These are phyloP conservation scores for Trichogramma dendrolimi DNA, from an alignment of 2,888 invertebrate species.

Conservation along the genomic window DNA sequence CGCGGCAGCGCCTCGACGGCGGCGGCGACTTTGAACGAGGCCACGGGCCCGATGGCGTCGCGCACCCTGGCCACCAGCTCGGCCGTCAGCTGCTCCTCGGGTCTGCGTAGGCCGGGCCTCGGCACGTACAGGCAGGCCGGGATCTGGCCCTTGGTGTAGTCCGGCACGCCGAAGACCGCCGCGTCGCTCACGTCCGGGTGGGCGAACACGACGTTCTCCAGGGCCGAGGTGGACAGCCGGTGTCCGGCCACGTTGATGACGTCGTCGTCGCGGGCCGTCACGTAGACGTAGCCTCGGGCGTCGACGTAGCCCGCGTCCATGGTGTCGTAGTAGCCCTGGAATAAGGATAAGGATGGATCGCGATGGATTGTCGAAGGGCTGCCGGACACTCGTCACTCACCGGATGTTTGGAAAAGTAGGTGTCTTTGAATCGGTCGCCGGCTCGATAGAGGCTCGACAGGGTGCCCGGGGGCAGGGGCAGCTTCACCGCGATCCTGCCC, in stretches of 20 bases:
- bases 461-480: conserved; percentile 86
- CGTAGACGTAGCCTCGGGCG: conserved; percentile 78
- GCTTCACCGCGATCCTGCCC: conserved; percentile 76
- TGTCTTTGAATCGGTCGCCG: conserved; percentile 74
- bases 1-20: conserved; percentile 79
- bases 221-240: conserved; percentile 79
- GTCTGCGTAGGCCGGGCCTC: conserved; percentile 58
- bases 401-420: conserved; percentile 78
- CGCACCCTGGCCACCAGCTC: conserved; percentile 62
- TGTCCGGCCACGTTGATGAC: conserved; percentile 95
- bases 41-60: conserved; percentile 77
- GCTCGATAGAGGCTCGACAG: conserved; percentile 79
- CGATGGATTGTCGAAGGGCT: no score
- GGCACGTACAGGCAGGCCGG: conserved; percentile 84
- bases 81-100: conserved; percentile 56
- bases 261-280: conserved; percentile 89
- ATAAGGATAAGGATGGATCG: no score
- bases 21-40: conserved; percentile 76
- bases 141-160: conserved; percentile 83
- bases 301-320: conserved; percentile 91
- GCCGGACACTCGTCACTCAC: conserved; percentile 59
- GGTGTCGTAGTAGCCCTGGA: conserved; percentile 86
- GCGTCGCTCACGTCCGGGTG: conserved; percentile 83
- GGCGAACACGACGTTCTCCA: conserved; percentile 86
- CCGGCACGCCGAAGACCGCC: conserved; percentile 88